Conservation (phyloP, 30 jellyfish, hydroid and myxozoan species). For the Pelagia noctiluca region DNA sequence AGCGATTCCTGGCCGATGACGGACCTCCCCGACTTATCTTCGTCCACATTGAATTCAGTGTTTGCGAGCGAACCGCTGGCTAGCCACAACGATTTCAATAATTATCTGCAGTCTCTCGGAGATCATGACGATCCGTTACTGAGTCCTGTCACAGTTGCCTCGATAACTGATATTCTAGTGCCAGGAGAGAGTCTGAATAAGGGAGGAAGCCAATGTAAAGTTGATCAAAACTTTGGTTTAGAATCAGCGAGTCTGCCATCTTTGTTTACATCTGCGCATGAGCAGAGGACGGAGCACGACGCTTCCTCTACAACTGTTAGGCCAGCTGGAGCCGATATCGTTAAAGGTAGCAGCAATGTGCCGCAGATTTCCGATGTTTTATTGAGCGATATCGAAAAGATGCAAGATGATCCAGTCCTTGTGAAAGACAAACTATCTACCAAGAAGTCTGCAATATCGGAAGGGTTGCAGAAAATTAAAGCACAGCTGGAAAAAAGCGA, state of each 20-base stretch:
- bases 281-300: conserved; percentile 15
- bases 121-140: conserved; percentile 54
- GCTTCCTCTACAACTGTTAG: conserved; percentile 32
- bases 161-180: conserved; percentile 50
- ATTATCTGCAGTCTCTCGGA: conserved; percentile 49
- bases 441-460: conserved; percentile 25
- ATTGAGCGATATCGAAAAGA: not conserved
- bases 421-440: not conserved
- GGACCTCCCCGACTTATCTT: conserved; percentile 1
- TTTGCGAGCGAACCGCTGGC: conserved; percentile 7
- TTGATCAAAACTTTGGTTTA: conserved; percentile 7
- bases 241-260: conserved; percentile 29
- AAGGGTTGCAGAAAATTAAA: conserved; percentile 60
- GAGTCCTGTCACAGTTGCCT: conserved; percentile 37
- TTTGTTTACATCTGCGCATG: conserved; percentile 14
- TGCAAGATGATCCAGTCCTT: conserved; percentile 40
- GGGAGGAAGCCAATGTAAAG: conserved; percentile 2
- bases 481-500: conserved; percentile 53
- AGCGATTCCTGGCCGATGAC: not conserved
- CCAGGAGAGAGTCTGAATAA: conserved; percentile 35
- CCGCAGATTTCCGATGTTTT: not conserved
- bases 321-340: conserved; percentile 20
- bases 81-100: conserved; percentile 23
- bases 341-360: conserved; percentile 15
- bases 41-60: not conserved